Evolutionary conservation across 2,888 invertebrate species (phyloP), one percentile per base, ranked within the genome.

Genomic region (Pollenia griseotomentosa): DNA sequence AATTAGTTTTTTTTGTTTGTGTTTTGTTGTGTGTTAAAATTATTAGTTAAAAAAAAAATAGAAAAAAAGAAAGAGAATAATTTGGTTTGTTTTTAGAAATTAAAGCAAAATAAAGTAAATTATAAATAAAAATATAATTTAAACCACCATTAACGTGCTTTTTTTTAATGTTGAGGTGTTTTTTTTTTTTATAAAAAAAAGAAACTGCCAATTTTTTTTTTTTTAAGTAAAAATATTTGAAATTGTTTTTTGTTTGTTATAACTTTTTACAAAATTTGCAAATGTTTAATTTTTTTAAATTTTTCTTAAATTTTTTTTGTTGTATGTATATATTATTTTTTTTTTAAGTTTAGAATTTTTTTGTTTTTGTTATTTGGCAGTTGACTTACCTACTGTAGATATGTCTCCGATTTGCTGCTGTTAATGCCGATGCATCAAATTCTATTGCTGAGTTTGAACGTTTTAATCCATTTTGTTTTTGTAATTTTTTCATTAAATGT

Each of bases 361-460:
- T 73, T 80, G 23, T 42, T 59, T 44, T 53, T 70, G 16, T 73
- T 70, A 88, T 53, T 71, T 80, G 46, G 23, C 44, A 71, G 66
- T 74, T 33, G 40, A 93, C 93, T 92, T 89, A 93, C 93, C 94
- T 94, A 89, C 94, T 94, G 88, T 95, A 95, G 0, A 95, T 95
- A 88, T 95, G 95, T 87, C 96, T 94, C 90, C 94, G 95, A 89
- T 95, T 95, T 2, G 96, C 96, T 1, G 96, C 95, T 5, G 95
- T 95, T 46, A 96, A 94, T 0, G 95, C 94, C 66, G 95, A 94
- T 14, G 95, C 94, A 89, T 96, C 95, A 89, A 96, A 94, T 91
- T 96, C 96, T 3, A 95, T 95, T 0, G 96, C 96, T 12, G 96
- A 96, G 92, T 96, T 96, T 40, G 96, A 95, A 83, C 96, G 93